Evolutionary conservation across 2,113 vertebrate genomes (phyloP), one percentile per base, ranked within the genome.

Genomic region (Charadrius vociferus): DNA sequence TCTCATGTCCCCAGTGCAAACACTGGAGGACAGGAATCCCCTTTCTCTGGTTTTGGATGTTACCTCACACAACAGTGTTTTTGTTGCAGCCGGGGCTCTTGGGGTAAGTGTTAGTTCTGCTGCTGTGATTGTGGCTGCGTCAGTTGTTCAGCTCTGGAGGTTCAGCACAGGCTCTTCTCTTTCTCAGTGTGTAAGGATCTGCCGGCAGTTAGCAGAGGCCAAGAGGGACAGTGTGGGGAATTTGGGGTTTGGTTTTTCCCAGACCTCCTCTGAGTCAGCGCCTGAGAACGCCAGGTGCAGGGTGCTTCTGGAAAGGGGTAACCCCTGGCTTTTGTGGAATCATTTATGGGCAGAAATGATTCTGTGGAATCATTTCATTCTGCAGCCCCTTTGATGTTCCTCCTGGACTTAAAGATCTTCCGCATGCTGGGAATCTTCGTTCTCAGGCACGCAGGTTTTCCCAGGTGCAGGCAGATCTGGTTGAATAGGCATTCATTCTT

Each of bases 211-310:
- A 84, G 49, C 56, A 67, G 82, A 90, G 49, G 78, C 62, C 78
- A 56, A 59, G 83, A 72, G 52, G 43, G 81, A 72, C 74, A 75
- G 10, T 5, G 34, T 19, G 24, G 90, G 93, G 90, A 93, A 66
- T 94, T 95, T 90, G 84, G 70, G 49, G 70, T 80, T 97, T 85
- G 96, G 52, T 87, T 97, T 97, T 97, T 95, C 55, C 90, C 89
- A 81, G 47, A 75, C 71, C 49, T 95, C n/a, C 56, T 96, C 84
- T 94, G 96, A 97, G 84, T 97, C 95, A 96, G 78, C 0, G 7
- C 78, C 81, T 65, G 89, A 93, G 90, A 90, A 96, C 82, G 81
- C 84, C 95, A 95, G 90, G 95, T 96, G 95, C 95, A 52, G 73
- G 27, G 70, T 72, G 15, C 73, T 91, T 93, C 81, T 94, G 65